phyloP scores from a whole-genome alignment of 2,888 invertebrate genomes.

The Periphyllus acericola region DNA sequence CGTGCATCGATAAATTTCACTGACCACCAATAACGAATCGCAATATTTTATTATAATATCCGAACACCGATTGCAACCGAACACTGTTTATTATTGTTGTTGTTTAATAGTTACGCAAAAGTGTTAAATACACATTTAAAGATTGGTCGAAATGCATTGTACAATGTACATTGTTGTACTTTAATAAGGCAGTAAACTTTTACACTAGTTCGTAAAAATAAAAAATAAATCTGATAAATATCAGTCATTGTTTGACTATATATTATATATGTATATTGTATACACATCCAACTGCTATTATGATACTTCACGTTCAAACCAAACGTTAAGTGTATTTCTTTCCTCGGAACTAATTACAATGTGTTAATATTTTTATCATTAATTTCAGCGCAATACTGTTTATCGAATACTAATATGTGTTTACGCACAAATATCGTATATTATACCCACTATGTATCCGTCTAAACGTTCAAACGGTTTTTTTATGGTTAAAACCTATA shows the following conservation, averaged over 20 bases:
- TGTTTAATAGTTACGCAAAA: not conserved
- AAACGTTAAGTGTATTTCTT: slow-evolving; percentile 15
- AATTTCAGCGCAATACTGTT: slow-evolving; percentile 11
- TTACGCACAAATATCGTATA: not conserved
- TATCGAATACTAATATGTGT: not conserved
- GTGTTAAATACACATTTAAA: slow-evolving; percentile 10
- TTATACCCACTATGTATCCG: not conserved
- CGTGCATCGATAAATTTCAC: slow-evolving; percentile 27
- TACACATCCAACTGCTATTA: not conserved
- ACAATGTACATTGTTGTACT: slow-evolving; percentile 41
- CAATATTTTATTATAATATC: not conserved
- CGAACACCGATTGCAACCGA: slow-evolving; percentile 16
- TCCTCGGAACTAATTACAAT: slow-evolving; percentile 42
- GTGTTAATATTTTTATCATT: slow-evolving; percentile 50
- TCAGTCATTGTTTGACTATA: slow-evolving; percentile 42
- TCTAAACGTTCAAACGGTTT: not conserved
- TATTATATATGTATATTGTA: too few species aligned
- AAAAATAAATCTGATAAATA: slow-evolving; percentile 58
- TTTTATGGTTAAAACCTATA: not conserved
- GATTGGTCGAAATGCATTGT: not conserved
- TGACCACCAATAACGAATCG: slow-evolving; percentile 13
- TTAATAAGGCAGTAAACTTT: slow-evolving; percentile 28
- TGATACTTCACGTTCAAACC: slow-evolving; percentile 9
- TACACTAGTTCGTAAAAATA: slow-evolving; percentile 46
- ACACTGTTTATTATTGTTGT: slow-evolving; percentile 23